A percentile compares a stretch with the other conserved stretches of the same genome.
Conservation (phyloP, 2,888 invertebrate species). For the Helicoverpa assulta region DNA sequence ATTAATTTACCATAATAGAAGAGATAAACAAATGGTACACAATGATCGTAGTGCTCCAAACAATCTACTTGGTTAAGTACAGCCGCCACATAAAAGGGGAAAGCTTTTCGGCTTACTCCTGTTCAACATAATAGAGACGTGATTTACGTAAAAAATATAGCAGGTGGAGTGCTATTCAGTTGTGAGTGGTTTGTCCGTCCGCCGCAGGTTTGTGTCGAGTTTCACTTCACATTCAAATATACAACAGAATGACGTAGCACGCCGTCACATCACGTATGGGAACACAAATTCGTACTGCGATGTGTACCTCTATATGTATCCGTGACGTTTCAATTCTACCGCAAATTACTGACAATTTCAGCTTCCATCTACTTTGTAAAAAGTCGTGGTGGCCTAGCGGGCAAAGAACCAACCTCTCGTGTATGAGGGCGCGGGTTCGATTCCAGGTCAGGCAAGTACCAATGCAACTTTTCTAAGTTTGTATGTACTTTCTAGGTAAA, state of each 20-base stretch:
- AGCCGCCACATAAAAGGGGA: slow-evolving; percentile 33
- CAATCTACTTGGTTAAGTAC: slow-evolving; percentile 20
- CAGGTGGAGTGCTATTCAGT: slow-evolving; percentile 57
- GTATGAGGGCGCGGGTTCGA: no score
- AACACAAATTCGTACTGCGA: slow-evolving; percentile 21
- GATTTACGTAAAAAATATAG: slow-evolving; percentile 58
- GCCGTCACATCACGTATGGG: slow-evolving; percentile 26
- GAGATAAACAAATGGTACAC: slow-evolving; percentile 4
- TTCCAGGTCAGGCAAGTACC: no score
- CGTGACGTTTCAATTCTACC: slow-evolving; percentile 22
- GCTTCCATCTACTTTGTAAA: slow-evolving; percentile 11
- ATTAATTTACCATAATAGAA: neutral
- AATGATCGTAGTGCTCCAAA: slow-evolving; percentile 16
- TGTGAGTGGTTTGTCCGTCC: slow-evolving; percentile 48
- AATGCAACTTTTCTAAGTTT: no score
- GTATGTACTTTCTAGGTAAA: no score
- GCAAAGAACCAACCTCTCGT: no score
- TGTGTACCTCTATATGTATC: slow-evolving; percentile 21
- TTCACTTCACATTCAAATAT: slow-evolving; percentile 48
- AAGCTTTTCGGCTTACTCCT: slow-evolving; percentile 35
- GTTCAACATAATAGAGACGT: slow-evolving; percentile 43
- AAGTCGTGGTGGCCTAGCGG: no score
- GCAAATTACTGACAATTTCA: slow-evolving; percentile 46
- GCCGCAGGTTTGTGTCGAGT: slow-evolving; percentile 50
- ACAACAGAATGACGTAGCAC: slow-evolving; percentile 33